Base-by-base conservation (phyloP, 2,888 invertebrate species). In the Drosophila crucigera region DNA sequence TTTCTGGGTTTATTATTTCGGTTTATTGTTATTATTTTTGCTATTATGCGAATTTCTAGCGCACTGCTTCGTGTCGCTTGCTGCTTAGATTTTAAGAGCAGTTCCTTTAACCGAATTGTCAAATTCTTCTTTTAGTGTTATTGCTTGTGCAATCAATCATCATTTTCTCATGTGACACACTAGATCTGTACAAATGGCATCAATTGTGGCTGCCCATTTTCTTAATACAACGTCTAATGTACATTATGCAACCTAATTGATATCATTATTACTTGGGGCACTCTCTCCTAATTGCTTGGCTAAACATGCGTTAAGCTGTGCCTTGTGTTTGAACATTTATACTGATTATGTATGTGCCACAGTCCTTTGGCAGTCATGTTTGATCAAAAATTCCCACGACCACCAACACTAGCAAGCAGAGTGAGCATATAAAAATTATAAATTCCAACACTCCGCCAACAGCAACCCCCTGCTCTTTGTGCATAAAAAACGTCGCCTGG, bases 341-440 rank as follows among this genome's bases (percentile, higher is more conserved):
- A 52, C n/a, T 52, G 19, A 55, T 37, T 50, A 39, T 39, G 31
- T 47, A 11, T 64, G 25, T 58, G 55, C 19, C 39, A 14, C 47
- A 68, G 59, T 65, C 64, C 41, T 76, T 58, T 66, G 54, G 62
- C 58, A 76, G 63, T 59, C 39, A 60, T 52, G 71, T 74, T 79
- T 82, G 59, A 79, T 67, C 28, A 76, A 76, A 84, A 79, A 82
- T 83, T 84, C 89, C 88, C 84, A 84, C 84, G 84, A 82, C 73
- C 82, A 76, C 74, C 80, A 75, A 78, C 89, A 78, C 78, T 65
- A 65, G 39, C 65, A 2, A 53, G 64, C 56, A 39, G 25, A 58
- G 52, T 53, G 31, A 62, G 71, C 33, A 54, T 58, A 62, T 49
- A 65, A 68, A 76, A 83, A 83, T 86, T 88, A 77, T 61, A 87